Base-by-base conservation (phyloP, 2,888 invertebrate species). In the Tetanocera ferruginea region DNA sequence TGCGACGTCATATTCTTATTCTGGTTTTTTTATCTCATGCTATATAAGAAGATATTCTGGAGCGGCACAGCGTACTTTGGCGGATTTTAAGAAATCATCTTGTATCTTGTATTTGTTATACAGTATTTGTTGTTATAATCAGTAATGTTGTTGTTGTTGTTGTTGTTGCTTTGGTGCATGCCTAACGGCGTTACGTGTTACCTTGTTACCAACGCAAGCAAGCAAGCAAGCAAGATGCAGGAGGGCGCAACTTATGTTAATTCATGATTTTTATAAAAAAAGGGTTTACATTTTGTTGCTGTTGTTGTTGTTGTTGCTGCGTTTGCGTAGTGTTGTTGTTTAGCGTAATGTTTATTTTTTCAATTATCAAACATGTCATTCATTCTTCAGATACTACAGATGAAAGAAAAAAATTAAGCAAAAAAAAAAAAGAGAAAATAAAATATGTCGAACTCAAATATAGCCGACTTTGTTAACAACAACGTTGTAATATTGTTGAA, bases 281-380 rank as follows among this genome's bases (percentile, higher is more conserved):
- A 55, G 55, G 55, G 55, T 55, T 55, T 3, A 1, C 1, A 43
- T 55, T 55, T 55, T 55, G 11, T 8, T 51, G 51, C 17, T 34
- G 25, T 34, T 31, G 9, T 17, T 25, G 31, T 31, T 9, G 57
- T 8, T 31, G 64, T n/a, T n/a, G 31, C 64, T 31, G 25, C 60
- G 2, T 3, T 3, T 14, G n/a, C 55, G 8, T 55, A 1, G 19
- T 9, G 31, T 5, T 31, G 64, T 64, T 49, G 5, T 25, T 69
- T 51, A 51, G 19, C 49, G 3, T 69, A 51, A 69, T 69, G 69
- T 28, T 49, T 49, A 69, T 69, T 69, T 69, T 43, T 51, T 69
- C 69, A 69, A 49, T 69, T 69, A 69, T 69, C 69, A 69, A 69
- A 49, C 52, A 49, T 69, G 49, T 69, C 69, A 49, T 69, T 69